These are phyloP conservation scores for Amiota communis DNA, from an alignment of 2,888 invertebrate species.

Conservation along the genomic window DNA sequence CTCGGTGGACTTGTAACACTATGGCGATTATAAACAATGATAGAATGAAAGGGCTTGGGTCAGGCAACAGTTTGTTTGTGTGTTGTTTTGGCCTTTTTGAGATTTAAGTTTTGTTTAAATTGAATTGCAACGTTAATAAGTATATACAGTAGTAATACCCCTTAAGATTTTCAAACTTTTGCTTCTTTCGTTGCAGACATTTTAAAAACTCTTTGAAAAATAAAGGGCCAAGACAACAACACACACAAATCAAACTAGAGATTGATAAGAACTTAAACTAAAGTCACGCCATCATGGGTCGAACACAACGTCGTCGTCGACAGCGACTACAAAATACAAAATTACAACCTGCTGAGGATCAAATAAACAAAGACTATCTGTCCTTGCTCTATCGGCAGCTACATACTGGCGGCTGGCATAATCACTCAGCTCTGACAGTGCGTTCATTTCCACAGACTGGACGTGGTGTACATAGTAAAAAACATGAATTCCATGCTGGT, in stretches of 20 bases:
- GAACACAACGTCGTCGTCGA: slow-evolving; percentile 58
- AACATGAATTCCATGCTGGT: slow-evolving; percentile 73
- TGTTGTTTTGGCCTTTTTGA: slow-evolving; percentile 63
- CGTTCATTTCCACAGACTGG: slow-evolving; percentile 80
- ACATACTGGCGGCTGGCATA: slow-evolving; percentile 74
- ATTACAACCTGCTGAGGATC: background rate
- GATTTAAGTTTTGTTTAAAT: background rate
- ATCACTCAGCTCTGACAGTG: slow-evolving; percentile 76
- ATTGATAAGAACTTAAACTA: background rate
- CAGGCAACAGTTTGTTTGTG: slow-evolving; percentile 59
- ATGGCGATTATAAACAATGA: background rate
- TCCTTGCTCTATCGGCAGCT: slow-evolving; percentile 56
- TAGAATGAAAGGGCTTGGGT: slow-evolving; percentile 35
- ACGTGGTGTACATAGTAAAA: slow-evolving; percentile 81
- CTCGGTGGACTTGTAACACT: background rate
- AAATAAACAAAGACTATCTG: slow-evolving; percentile 34
- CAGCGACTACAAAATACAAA: slow-evolving; percentile 38
- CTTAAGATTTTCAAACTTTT: slow-evolving; percentile 39
- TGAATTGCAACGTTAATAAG: slow-evolving; percentile 24
- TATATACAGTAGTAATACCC: background rate
- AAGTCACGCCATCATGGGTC: slow-evolving; percentile 55
- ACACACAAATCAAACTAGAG: slow-evolving; percentile 31
- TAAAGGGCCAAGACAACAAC: slow-evolving; percentile 54
- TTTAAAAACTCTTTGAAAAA: slow-evolving; percentile 38
- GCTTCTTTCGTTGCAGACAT: slow-evolving; percentile 67